These are phyloP conservation scores for Muntiacus muntjak DNA, from an alignment of 2,113 vertebrate genomes.

Conservation along the genomic window DNA sequence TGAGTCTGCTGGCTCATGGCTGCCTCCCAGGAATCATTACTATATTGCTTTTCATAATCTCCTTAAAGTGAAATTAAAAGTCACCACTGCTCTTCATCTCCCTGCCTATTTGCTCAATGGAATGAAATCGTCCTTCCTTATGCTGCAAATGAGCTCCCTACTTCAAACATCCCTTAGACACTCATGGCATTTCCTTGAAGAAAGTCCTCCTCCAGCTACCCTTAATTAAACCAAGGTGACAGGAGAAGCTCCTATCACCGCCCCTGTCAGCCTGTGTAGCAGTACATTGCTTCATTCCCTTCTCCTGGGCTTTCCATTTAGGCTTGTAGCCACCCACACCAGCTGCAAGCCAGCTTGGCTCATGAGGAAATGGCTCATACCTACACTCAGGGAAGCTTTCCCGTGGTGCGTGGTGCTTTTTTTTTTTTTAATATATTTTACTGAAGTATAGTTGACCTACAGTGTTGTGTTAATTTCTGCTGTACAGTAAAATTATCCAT, in stretches of 20 bases:
- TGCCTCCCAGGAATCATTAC: conserved; percentile 57
- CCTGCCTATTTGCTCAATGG: conserved; percentile 59
- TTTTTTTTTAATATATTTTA: not conserved
- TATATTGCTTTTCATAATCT: conserved; percentile 63
- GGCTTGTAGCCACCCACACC: not conserved
- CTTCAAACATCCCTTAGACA: conserved; percentile 50
- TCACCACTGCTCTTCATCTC: conserved; percentile 58
- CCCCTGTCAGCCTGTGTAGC: not conserved
- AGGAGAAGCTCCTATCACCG: not conserved
- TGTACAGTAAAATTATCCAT: not conserved
- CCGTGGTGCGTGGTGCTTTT: not conserved
- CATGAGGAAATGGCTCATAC: not conserved
- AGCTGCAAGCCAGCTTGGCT: not conserved
- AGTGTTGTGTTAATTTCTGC: not conserved
- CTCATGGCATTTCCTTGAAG: conserved; percentile 46
- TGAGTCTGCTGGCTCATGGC: not conserved
- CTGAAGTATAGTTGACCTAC: not conserved
- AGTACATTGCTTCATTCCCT: not conserved
- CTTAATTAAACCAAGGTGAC: conserved; percentile 54
- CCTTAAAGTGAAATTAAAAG: conserved; percentile 69
- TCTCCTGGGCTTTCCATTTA: not conserved
- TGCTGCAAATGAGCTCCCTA: conserved; percentile 43
- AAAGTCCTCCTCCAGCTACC: conserved; percentile 27
- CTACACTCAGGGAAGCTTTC: not conserved
- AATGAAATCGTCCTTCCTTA: conserved; percentile 53